phyloP scores from a whole-genome alignment of 2,888 invertebrate genomes.

The Erebia aethiops region DNA sequence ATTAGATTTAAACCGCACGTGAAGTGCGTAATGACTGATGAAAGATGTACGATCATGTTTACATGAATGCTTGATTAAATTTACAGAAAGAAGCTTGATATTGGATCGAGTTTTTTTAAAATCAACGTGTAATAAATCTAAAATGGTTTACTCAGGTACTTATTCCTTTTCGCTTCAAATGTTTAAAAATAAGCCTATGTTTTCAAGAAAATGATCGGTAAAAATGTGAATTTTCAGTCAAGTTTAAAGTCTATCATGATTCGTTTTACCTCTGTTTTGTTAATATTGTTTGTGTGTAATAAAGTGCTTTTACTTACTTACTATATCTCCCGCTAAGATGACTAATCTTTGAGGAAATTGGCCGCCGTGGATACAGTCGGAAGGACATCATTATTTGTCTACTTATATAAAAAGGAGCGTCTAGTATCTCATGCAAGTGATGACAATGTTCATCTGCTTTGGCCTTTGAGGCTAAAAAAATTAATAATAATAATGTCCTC shows the following conservation, averaged over 20 bases:
- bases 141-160: neutral
- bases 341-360: too few relatives aligned
- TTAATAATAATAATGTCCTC: neutral
- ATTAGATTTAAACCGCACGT: too few relatives aligned
- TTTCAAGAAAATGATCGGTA: neutral
- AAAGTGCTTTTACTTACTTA: too few relatives aligned
- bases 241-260: too few relatives aligned
- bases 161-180: neutral
- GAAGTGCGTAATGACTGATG: too few relatives aligned
- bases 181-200: neutral
- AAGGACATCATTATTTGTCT: too few relatives aligned
- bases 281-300: too few relatives aligned
- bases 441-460: neutral
- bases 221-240: neutral
- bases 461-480: neutral
- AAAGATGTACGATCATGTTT: neutral
- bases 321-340: too few relatives aligned
- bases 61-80: neutral
- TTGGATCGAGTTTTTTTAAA: neutral
- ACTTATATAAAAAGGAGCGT: too few relatives aligned
- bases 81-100: neutral
- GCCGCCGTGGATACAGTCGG: too few relatives aligned
- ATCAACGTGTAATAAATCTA: conserved; percentile 4
- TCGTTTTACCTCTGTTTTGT: too few relatives aligned
- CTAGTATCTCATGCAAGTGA: too few relatives aligned